Evolutionary conservation across 2,797 vertebrate species (phyloP).

Genomic region (Labroides dimidiatus): DNA sequence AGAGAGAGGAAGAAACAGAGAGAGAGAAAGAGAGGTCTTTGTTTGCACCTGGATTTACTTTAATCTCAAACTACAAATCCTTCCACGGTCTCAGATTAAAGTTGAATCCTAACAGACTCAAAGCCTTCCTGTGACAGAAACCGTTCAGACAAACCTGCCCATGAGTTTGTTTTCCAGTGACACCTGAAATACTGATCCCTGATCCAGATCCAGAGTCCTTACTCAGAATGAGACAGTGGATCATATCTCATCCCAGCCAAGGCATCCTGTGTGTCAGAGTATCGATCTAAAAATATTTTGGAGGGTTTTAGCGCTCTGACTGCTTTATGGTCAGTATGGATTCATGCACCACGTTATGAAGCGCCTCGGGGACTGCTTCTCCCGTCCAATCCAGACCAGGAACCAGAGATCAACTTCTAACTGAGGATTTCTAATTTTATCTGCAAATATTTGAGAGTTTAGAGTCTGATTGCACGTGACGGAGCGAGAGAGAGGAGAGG

Average conservation of each 20-base stretch:
- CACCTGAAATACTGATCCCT: not conserved
- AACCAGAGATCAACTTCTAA: too few relatives aligned
- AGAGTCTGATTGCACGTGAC: not conserved
- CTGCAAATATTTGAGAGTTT: not conserved
- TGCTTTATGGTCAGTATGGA: constrained; percentile 4
- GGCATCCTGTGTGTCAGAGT: not conserved
- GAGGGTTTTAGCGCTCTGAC: not conserved
- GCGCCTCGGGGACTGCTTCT: too few relatives aligned
- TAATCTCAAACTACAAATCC: not conserved
- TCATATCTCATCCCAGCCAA: not conserved
- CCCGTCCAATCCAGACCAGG: too few relatives aligned
- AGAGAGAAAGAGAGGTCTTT: too few relatives aligned
- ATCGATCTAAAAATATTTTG: constrained; percentile 1
- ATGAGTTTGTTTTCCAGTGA: not conserved
- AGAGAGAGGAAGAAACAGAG: too few relatives aligned
- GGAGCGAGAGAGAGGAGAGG: too few relatives aligned
- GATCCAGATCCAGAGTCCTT: too few relatives aligned
- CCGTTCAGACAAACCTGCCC: too few relatives aligned
- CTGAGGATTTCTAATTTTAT: not conserved
- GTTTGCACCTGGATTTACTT: too few relatives aligned
- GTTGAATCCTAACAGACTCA: not conserved
- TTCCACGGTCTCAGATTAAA: not conserved
- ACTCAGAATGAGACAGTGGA: not conserved
- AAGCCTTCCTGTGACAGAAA: too few relatives aligned
- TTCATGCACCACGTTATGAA: too few relatives aligned